These are phyloP conservation scores for Noctua janthe DNA, from an alignment of 2,888 invertebrate genomes.

Conservation along the genomic window DNA sequence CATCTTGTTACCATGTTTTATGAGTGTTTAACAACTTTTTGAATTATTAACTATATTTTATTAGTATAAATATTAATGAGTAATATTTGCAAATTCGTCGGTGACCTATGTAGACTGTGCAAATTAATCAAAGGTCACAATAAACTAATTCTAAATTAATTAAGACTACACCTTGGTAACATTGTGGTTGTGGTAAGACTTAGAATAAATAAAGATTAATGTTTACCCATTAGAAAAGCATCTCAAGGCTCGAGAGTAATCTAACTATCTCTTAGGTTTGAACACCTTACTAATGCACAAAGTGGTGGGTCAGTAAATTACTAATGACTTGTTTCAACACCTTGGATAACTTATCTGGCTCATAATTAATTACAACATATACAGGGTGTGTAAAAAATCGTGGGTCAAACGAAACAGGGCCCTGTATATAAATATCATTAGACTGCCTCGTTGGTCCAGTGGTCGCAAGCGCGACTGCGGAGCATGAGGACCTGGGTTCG, in stretches of 20 bases:
- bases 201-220: constrained; percentile 37
- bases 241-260: constrained; percentile 25
- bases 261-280: constrained; percentile 1
- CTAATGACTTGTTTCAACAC: neutral
- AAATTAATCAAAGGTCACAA: constrained; percentile 19
- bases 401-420: too few relatives aligned
- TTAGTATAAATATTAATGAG: constrained; percentile 17
- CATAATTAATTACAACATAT: neutral
- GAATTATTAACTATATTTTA: constrained; percentile 4
- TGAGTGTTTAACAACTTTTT: constrained; percentile 35
- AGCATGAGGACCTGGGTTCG: neutral
- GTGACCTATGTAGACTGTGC: constrained; percentile 12
- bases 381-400: too few relatives aligned
- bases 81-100: constrained; percentile 3
- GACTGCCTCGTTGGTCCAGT: too few relatives aligned
- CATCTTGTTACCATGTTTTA: constrained; percentile 32
- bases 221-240: constrained; percentile 6
- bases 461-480: neutral
- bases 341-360: neutral
- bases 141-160: constrained; percentile 16
- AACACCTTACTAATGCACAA: too few relatives aligned
- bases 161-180: constrained; percentile 25
- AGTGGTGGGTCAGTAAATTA: too few relatives aligned
- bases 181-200: neutral
- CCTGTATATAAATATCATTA: too few relatives aligned